Base-by-base conservation (phyloP, 2,888 invertebrate genomes). In the Dascillus cervinus region DNA sequence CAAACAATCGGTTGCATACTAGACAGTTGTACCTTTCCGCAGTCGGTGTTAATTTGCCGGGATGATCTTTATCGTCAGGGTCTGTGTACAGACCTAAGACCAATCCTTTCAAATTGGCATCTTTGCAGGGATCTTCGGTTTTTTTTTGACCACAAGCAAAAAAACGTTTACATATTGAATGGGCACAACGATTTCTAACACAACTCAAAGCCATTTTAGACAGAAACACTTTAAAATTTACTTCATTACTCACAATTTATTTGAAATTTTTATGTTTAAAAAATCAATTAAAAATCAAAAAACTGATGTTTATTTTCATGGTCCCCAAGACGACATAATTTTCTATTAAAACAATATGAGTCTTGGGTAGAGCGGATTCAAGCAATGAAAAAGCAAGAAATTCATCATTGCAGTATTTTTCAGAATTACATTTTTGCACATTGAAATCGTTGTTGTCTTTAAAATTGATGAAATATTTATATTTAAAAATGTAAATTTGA, bases 41-140 rank as follows among this genome's bases (percentile, higher is more conserved):
- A 13, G 73, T 67, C 3, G 74, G 71, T 0, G 79, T 80, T 13
- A 80, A 64, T 37, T 73, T 71, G 1, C 77, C 76, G 29, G 76
- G 70, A 26, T 62, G 64, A 13, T 52, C 56, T 14, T 70, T 62
- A 26, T 73, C 66, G 29, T 77, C 74, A 2, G 59, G 60, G 47
- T 77, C 77, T 22, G 66, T 70, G 55, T 79, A 79, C 12, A 78
- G 65, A 8, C 80, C 80, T 9, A 80, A 52, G 10, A 81, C 71
- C 3, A 81, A 65, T 0, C 75, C 79, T 43, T 62, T 67, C 14
- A 48, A 44, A 22, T 47, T 42, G 9, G 46, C 45, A 11, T 44
- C 41, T 13, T 46, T 47, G 34, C 61, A 61, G 3, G 58, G 55
- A 31, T 56, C 52, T 21, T 31, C 30, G 2, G 27, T 3, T 14